phyloP scores from a whole-genome alignment of 1,140 invertebrate genomes.

The Drosophila kepulauana region DNA sequence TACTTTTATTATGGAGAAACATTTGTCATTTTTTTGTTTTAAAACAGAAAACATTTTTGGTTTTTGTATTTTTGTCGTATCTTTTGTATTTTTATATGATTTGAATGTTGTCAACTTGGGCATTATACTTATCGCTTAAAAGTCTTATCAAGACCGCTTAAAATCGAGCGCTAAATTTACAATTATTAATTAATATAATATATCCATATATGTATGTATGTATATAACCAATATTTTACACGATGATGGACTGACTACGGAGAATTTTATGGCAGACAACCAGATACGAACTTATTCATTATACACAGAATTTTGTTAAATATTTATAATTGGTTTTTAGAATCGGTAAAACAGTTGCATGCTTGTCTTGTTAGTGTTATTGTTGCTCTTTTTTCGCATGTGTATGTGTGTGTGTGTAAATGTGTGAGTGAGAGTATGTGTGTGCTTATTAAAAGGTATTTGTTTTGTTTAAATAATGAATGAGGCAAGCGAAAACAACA shows the following conservation, averaged over 20 bases:
- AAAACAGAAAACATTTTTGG: conserved; percentile 75
- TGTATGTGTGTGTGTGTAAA: conserved; percentile 7
- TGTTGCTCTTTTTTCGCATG: conserved; percentile 2
- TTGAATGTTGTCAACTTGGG: conserved; percentile 57
- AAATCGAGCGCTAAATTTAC: conserved; percentile 78
- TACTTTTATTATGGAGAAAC: conserved; percentile 81
- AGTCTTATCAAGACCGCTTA: conserved; percentile 81
- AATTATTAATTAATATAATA: conserved; percentile 54
- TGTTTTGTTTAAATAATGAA: conserved; percentile 44
- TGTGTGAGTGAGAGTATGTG: conserved; percentile 2
- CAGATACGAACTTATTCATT: conserved; percentile 72
- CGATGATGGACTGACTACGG: conserved; percentile 78
- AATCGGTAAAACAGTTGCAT: conserved; percentile 23
- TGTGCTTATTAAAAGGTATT: conserved; percentile 36
- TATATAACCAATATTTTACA: conserved; percentile 72
- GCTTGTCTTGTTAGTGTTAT: not conserved
- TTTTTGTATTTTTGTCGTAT: conserved; percentile 36
- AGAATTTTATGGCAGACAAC: conserved; percentile 69
- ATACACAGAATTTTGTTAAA: conserved; percentile 64
- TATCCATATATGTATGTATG: conserved; percentile 14
- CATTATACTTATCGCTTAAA: conserved; percentile 68
- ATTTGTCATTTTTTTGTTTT: conserved; percentile 66
- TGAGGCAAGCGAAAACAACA: conserved; percentile 45
- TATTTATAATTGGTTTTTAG: conserved; percentile 24
- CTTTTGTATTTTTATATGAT: conserved; percentile 45